Percentiles rank a stretch among this genome's conserved stretches.
phyloP scores from a whole-genome alignment of 2,888 invertebrate genomes.

The Diogma glabrata region DNA sequence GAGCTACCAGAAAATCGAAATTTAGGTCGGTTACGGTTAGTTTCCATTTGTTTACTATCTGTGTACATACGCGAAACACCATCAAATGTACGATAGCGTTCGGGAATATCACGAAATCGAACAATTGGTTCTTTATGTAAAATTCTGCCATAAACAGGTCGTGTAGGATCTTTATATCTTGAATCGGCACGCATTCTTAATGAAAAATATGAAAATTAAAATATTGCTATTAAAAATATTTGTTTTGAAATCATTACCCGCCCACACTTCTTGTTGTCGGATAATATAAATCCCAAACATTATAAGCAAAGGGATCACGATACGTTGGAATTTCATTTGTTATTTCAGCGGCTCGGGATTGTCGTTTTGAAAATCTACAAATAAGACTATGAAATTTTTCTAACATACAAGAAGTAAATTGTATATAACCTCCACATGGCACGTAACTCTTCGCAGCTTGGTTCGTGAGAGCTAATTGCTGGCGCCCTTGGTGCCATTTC shows the following conservation, averaged over 20 bases:
- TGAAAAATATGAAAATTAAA: background rate
- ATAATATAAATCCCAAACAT: slow-evolving; percentile 65
- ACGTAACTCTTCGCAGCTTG: slow-evolving; percentile 74
- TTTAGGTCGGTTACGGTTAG: slow-evolving; percentile 19
- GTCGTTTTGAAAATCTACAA: slow-evolving; percentile 65
- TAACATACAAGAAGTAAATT: background rate
- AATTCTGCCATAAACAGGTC: slow-evolving; percentile 60
- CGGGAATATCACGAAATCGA: slow-evolving; percentile 33
- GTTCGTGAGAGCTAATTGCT: slow-evolving; percentile 43
- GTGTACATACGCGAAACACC: slow-evolving; percentile 42
- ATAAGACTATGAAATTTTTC: background rate
- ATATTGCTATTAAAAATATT: too few relatives aligned
- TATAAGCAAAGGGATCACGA: slow-evolving; percentile 69
- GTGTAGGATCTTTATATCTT: slow-evolving; percentile 32
- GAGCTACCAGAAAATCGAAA: slow-evolving; percentile 30
- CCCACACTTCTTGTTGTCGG: slow-evolving; percentile 40
- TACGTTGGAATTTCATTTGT: slow-evolving; percentile 78
- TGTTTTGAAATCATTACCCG: slow-evolving; percentile 36
- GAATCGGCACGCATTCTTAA: slow-evolving; percentile 35
- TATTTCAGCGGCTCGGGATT: slow-evolving; percentile 74
- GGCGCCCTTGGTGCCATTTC: slow-evolving; percentile 31
- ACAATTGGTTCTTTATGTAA: slow-evolving; percentile 57
- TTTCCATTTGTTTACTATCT: slow-evolving; percentile 29
- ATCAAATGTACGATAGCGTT: slow-evolving; percentile 40
- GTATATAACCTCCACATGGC: slow-evolving; percentile 69